These are phyloP conservation scores for Porites australiensis DNA, from an alignment of 64 coral and sea anemone genomes.

Conservation along the genomic window DNA sequence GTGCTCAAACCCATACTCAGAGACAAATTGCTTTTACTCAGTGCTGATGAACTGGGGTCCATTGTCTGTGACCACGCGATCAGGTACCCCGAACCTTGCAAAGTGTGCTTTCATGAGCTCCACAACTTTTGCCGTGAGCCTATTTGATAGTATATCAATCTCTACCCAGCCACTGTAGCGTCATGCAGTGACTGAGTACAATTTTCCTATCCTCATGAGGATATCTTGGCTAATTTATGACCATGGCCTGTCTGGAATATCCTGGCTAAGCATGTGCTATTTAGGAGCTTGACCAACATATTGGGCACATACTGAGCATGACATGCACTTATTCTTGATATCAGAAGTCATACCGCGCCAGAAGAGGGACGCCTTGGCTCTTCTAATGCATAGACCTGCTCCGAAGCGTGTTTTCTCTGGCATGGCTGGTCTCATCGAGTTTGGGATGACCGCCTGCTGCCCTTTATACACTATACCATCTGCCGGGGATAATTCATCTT, in stretches of 20 bases:
- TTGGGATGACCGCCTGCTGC: slow-evolving; percentile 4
- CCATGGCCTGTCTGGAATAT: slow-evolving; percentile 32
- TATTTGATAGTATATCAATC: slow-evolving; percentile 32
- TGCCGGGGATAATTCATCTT: slow-evolving; percentile 20
- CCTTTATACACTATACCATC: slow-evolving; percentile 27
- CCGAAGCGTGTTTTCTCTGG: slow-evolving; percentile 5
- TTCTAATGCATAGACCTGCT: slow-evolving; percentile 25
- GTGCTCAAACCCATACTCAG: slow-evolving; percentile 1
- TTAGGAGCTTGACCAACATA: slow-evolving; percentile 24
- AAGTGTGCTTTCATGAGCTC: slow-evolving; percentile 21
- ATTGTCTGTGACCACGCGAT: not conserved
- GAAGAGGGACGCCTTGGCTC: slow-evolving; percentile 55
- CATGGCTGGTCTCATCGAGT: slow-evolving; percentile 28
- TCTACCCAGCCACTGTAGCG: slow-evolving; percentile 1
- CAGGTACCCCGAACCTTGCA: slow-evolving; percentile 16
- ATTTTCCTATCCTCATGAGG: slow-evolving; percentile 29
- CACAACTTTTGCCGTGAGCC: not conserved
- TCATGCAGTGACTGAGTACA: slow-evolving; percentile 15
- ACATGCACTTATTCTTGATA: slow-evolving; percentile 11
- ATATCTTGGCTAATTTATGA: slow-evolving; percentile 37
- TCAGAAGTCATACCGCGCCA: slow-evolving; percentile 25
- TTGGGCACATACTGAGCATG: not conserved
- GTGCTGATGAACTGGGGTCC: not conserved
- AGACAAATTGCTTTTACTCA: not conserved
- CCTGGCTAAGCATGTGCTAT: slow-evolving; percentile 28